Conservation (phyloP, 1,140 invertebrate genomes). For the Meloidogyne floridensis region DNA sequence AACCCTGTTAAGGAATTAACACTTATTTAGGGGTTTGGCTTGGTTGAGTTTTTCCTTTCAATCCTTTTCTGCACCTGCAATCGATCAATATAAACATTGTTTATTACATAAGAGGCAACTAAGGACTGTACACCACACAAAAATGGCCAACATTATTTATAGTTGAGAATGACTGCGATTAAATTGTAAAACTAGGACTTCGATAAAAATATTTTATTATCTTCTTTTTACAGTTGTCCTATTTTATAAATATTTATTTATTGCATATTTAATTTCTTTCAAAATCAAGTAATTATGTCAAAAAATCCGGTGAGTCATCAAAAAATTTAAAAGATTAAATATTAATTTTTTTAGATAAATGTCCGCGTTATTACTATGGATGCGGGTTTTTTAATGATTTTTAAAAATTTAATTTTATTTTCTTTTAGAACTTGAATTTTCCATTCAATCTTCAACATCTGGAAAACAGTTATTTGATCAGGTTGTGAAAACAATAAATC, state of each 20-base stretch:
- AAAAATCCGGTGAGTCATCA: not conserved
- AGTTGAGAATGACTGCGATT: not conserved
- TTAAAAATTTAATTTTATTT: not conserved
- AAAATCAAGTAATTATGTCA: not conserved
- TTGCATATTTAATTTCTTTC: not conserved
- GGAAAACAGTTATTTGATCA: slow-evolving; percentile 99
- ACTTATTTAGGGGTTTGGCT: not conserved
- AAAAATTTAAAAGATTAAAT: not conserved
- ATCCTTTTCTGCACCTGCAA: not conserved
- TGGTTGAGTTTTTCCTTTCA: slow-evolving; percentile 1
- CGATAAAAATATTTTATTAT: not conserved
- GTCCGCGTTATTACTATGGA: not conserved
- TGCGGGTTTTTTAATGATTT: not conserved
- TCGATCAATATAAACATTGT: slow-evolving; percentile 7
- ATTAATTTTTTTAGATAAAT: slow-evolving; percentile 1
- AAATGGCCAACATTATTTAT: slow-evolving; percentile 9
- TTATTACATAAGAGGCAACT: not conserved
- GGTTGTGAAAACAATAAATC: slow-evolving; percentile 95
- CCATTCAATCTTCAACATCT: slow-evolving; percentile 97
- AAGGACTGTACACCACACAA: slow-evolving; percentile 3
- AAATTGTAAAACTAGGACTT: slow-evolving; percentile 4
- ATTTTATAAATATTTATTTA: slow-evolving; percentile 4
- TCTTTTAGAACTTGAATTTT: slow-evolving; percentile 83
- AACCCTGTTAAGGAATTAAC: slow-evolving; percentile 3
- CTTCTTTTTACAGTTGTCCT: slow-evolving; percentile 5